A percentile compares a stretch with the other conserved stretches of the same genome.
Evolutionary conservation across 1,140 invertebrate species (phyloP).

Genomic region (Drosophila sproati): DNA sequence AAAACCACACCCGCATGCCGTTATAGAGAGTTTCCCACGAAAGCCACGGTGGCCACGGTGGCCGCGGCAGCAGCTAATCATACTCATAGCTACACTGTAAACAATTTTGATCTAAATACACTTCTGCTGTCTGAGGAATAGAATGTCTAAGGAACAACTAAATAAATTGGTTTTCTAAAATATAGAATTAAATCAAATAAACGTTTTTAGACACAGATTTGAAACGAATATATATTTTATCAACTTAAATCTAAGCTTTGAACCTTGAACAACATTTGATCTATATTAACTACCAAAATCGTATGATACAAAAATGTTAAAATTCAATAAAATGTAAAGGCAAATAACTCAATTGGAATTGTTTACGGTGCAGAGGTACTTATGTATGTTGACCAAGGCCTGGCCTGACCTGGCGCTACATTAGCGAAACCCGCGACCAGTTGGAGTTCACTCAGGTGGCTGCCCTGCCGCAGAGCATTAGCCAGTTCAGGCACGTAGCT

Average conservation of each 20-base stretch:
- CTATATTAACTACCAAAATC: too few relatives aligned
- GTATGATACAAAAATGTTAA: not conserved
- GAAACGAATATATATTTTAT: too few relatives aligned
- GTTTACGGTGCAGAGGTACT: not conserved
- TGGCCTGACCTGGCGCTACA: conserved; percentile 52
- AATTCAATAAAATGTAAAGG: not conserved
- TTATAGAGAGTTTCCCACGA: conserved; percentile 79
- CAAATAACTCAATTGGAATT: not conserved
- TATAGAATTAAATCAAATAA: too few relatives aligned
- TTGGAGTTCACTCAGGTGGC: conserved; percentile 52
- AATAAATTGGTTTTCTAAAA: too few relatives aligned
- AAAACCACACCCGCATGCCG: conserved; percentile 83
- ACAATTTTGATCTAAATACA: not conserved
- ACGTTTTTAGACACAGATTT: too few relatives aligned
- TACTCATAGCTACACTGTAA: not conserved
- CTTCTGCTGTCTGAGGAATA: too few relatives aligned
- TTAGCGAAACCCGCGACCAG: conserved; percentile 36
- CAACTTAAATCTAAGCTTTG: too few relatives aligned
- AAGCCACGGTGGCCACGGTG: conserved; percentile 27
- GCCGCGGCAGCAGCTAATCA: conserved; percentile 35
- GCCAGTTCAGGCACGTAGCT: conserved; percentile 67
- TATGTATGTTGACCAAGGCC: conserved; percentile 41
- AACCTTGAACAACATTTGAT: too few relatives aligned
- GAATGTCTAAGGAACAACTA: too few relatives aligned
- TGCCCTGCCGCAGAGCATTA: conserved; percentile 44